Conservation (phyloP, 2,113 vertebrate species). For the Lycaon pictus region DNA sequence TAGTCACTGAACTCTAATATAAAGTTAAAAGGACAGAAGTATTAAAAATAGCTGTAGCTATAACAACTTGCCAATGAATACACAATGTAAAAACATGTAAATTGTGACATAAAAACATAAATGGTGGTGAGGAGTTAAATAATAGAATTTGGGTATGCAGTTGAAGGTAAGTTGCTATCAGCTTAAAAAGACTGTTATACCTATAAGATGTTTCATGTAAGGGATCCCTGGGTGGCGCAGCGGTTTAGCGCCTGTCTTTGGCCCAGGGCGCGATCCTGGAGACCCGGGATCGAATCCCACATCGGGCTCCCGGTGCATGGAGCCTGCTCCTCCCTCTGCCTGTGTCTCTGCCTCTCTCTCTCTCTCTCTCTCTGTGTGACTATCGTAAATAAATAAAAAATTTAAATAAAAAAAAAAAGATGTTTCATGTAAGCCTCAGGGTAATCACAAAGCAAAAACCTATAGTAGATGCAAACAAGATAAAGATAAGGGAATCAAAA, state of each 20-base stretch:
- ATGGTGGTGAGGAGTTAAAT: background rate
- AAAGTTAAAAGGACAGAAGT: background rate
- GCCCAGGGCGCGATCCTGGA: too few relatives aligned
- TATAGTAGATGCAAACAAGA: background rate
- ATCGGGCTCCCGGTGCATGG: too few relatives aligned
- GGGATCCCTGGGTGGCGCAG: too few relatives aligned
- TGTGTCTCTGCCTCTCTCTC: too few relatives aligned
- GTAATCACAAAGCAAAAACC: background rate
- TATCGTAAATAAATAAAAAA: too few relatives aligned
- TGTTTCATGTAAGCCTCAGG: background rate
- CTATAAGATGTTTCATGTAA: background rate
- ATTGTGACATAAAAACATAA: background rate
- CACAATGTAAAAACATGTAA: background rate
- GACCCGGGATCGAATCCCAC: too few relatives aligned
- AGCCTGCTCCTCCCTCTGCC: too few relatives aligned
- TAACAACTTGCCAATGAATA: background rate
- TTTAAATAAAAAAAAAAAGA: too few relatives aligned
- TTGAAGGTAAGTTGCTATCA: background rate
- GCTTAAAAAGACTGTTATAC: background rate
- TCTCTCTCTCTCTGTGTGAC: too few relatives aligned
- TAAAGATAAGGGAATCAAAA: background rate
- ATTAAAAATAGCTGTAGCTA: background rate
- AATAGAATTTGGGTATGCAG: background rate
- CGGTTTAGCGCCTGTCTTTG: too few relatives aligned
- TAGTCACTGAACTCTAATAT: background rate